These are phyloP conservation scores for Trypoxylus dichotomus DNA, from an alignment of 1,140 invertebrate genomes.

Conservation along the genomic window DNA sequence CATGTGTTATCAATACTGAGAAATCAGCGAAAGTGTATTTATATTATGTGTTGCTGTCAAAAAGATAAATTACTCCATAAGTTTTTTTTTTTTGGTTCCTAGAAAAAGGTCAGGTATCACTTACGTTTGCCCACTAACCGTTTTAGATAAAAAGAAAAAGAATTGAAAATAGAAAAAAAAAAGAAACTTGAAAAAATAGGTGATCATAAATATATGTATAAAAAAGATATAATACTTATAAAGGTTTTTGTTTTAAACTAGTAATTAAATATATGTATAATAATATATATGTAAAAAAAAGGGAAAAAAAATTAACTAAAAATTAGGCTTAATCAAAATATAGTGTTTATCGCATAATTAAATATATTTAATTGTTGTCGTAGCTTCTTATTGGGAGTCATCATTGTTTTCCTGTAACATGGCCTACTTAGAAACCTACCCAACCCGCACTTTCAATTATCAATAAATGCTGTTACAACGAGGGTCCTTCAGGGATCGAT, in stretches of 20 bases:
- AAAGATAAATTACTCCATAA: neutral
- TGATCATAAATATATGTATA: neutral
- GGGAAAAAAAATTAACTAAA: neutral
- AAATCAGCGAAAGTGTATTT: no score
- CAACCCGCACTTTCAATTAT: no score
- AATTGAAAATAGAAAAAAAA: neutral
- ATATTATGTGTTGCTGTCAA: no score
- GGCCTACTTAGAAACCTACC: no score
- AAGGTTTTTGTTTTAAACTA: neutral
- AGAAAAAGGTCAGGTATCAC: neutral
- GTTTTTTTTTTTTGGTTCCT: neutral
- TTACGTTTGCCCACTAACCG: neutral
- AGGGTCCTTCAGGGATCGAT: no score
- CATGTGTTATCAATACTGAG: no score
- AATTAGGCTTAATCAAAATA: neutral
- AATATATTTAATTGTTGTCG: neutral
- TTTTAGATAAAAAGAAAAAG: neutral
- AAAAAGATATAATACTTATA: neutral
- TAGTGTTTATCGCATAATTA: neutral
- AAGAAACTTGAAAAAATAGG: no score
- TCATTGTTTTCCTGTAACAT: no score
- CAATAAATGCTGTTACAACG: no score
- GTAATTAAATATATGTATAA: neutral
- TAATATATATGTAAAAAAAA: no score
- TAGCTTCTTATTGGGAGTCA: no score